Percentiles rank a stretch among this genome's conserved stretches.
Evolutionary conservation across 2,113 vertebrate species (phyloP).

Genomic region (Xiphophorus couchianus): DNA sequence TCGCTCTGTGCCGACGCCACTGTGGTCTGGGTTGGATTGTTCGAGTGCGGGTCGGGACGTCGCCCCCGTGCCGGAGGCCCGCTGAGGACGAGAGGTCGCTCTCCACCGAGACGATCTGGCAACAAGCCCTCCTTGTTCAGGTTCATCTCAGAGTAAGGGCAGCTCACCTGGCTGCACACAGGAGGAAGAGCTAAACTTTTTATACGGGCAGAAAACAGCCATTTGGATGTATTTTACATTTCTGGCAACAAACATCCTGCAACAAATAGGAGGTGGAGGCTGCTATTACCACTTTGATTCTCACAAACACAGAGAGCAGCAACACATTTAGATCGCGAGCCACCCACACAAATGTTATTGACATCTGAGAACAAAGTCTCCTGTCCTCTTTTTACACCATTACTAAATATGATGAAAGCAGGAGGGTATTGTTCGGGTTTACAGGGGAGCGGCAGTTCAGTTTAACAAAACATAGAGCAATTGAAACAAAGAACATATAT

Average conservation of each 20-base stretch:
- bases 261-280: conserved; percentile 4
- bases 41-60: conserved; percentile 56
- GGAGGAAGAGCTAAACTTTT: conserved; percentile 17
- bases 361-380: conserved; percentile 34
- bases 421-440: background rate
- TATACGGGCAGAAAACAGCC: background rate
- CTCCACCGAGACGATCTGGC: conserved; percentile 87
- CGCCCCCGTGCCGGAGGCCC: conserved; percentile 75
- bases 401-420: conserved; percentile 9
- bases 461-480: background rate
- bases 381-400: conserved; percentile 5
- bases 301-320: conserved; percentile 34
- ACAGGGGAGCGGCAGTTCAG: background rate
- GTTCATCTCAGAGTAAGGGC: conserved; percentile 89
- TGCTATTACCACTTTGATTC: conserved; percentile 22
- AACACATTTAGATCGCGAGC: conserved; percentile 38
- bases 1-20: conserved; percentile 56
- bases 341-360: conserved; percentile 53
- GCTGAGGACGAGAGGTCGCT: conserved; percentile 70
- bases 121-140: conserved; percentile 84
- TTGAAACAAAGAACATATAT: background rate
- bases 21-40: conserved; percentile 29
- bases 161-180: conserved; percentile 84
- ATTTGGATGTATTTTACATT: background rate
- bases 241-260: conserved; percentile 2